Evolutionary conservation across 2,888 invertebrate genomes (phyloP), one percentile per base, ranked within the genome.

Genomic region (Dysmachus trigonus): DNA sequence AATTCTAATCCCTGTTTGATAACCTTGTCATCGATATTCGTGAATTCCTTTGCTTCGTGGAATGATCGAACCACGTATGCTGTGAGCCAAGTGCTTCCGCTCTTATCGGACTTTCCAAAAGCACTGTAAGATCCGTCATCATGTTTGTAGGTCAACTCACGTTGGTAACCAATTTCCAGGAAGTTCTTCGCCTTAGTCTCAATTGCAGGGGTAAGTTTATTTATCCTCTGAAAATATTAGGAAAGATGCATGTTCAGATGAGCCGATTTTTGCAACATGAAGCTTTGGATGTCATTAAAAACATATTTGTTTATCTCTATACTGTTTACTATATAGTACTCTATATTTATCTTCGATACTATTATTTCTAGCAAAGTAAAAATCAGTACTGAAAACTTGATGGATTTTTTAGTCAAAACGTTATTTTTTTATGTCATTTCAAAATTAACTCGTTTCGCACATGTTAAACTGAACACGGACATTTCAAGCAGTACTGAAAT

Each of bases 61-160:
- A 98, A 96, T 0, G 96, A 95, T 88, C 96, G 94, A 0, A 95
- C 94, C 0, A 97, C 97, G 90, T 97, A 97, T 0, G 97, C 97
- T 1, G 97, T 97, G 87, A 98, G 92, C 97, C 96, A 96, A 0
- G 94, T 94, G 62, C 96, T 97, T 0, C 97, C 95, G 0, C 93
- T 90, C 0, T 92, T 89, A 89, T 95, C 95, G 0, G 93, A 92
- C 7, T 94, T 92, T 0, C 97, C 96, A 89, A 97, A 97, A 0
- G 97, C 96, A 73, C 96, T 96, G 91, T 96, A 97, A 0, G 96
- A 96, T 0, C 97, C 97, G 86, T 95, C 95, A 0, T 93, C 92
- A 88, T 96, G 96, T 74, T 94, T 93, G 90, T 96, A 97, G 86
- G 95, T 95, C 87, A 97, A 91, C 89, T 97, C 96, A 8, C 95